Base-by-base conservation (phyloP, 2,888 invertebrate species). In the Tupiocoris notatus region DNA sequence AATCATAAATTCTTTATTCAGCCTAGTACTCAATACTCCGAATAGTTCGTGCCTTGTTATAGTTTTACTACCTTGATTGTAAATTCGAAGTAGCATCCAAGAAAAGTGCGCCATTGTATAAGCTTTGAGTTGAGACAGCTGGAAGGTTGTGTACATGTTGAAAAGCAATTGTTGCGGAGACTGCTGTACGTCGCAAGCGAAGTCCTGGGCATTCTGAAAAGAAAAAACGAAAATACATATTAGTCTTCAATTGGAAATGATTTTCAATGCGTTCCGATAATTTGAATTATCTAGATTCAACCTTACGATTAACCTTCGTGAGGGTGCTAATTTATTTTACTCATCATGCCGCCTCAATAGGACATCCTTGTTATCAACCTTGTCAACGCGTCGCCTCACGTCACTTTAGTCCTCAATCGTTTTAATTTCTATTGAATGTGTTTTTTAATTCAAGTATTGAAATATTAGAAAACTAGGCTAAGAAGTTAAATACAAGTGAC, bases 81-180 rank as follows among this genome's bases (percentile, higher is more conserved):
- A 91, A 61, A 92, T 86, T 81, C 89, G 88, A 64, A 93, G 86
- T 79, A 95, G 86, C 90, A 93, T 92, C 88, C 92, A 95, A 0
- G 94, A 92, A 85, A 94, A 95, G 83, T 95, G 94, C 86, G 94
- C 90, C 92, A 95, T 93, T 39, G 91, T 89, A 84, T 92, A 94
- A 0, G 93, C 95, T 84, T 94, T 94, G 81, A 95, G 88, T 86
- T 95, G 94, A 0, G 93, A 90, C 54, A 94, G 84, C 0, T 93
- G 90, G 77, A 95, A 89, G 0, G 92, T 89, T 82, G 89, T 90
- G 85, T 94, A 94, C 80, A 94, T 87, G 83, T 92, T 92, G 83
- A 90, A 92, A 22, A 94, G 86, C 77, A 94, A 86, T 84, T 94
- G 94, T 80, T 94, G 93, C 0, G 92, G 89, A 0, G 94, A 94